These are phyloP conservation scores for Amblyopsis rosae DNA, from an alignment of 2,113 vertebrate species.

Conservation along the genomic window DNA sequence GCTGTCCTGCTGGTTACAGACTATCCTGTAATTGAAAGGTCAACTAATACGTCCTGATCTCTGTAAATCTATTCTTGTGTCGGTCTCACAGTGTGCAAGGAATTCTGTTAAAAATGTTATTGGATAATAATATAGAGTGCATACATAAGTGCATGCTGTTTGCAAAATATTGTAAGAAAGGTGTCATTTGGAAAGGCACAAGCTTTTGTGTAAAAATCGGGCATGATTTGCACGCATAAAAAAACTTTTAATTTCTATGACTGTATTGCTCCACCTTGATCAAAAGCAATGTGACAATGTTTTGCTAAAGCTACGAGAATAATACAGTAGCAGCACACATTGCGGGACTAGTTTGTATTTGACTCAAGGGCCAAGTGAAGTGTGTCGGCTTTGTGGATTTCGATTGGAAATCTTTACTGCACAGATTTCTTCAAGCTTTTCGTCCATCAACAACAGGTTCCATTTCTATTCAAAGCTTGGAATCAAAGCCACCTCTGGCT, in stretches of 20 bases:
- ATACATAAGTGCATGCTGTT: no score
- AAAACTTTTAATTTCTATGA: no score
- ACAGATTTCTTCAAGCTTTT: slow-evolving; percentile 59
- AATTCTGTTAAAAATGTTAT: no score
- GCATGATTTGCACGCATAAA: no score
- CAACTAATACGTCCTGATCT: not conserved
- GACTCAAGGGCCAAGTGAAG: slow-evolving; percentile 52
- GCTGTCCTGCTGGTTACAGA: not conserved
- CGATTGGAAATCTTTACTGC: slow-evolving; percentile 71
- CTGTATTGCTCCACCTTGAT: no score
- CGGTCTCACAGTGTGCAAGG: no score
- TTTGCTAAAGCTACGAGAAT: not conserved
- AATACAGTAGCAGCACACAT: slow-evolving; percentile 16
- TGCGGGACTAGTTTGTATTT: slow-evolving; percentile 31
- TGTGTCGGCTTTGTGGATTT: slow-evolving; percentile 55
- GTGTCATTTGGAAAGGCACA: no score
- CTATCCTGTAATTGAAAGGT: not conserved
- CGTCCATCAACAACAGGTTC: slow-evolving; percentile 51
- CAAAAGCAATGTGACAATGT: no score
- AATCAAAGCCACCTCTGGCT: slow-evolving; percentile 16
- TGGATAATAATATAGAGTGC: no score
- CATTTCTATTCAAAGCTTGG: slow-evolving; percentile 34
- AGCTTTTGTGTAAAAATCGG: no score
- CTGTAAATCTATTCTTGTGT: no score
- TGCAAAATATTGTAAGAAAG: no score